Base-by-base conservation (phyloP, 1,140 invertebrate species). In the Zophobas atratus region DNA sequence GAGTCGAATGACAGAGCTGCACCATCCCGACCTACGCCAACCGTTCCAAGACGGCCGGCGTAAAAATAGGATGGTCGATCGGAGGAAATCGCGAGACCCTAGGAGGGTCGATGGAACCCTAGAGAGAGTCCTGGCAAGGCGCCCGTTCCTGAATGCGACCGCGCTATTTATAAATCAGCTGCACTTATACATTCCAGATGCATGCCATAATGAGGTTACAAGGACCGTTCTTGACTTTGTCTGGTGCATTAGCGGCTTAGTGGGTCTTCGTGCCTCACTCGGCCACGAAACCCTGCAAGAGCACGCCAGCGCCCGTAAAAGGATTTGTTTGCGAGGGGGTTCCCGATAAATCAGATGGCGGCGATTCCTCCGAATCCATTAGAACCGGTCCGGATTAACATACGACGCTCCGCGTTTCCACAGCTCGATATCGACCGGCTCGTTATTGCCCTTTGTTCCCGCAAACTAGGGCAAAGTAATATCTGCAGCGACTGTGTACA, bases 131-230 rank as follows among this genome's bases (percentile, higher is more conserved):
- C 60, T 67, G 60, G 60, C 60, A 67, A n/a, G 39, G 43, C 60
- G 60, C 60, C 60, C 60, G 39, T 20, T 38, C 4, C 57, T 63
- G 57, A 63, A 55, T 74, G 43, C 72, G 72, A 74, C 70, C 63
- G 57, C 5, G 51, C 32, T 76, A 75, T 79, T 79, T 79, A 79
- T 79, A 79, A 79, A 76, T 79, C 49, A 76, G 71, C 43, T 75
- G 77, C 43, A 73, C 57, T 77, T 75, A 80, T 57, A 78, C 74
- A 81, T 81, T 77, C 80, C 80, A 81, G 75, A 81, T 81, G 78
- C 70, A 79, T 76, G 75, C 80, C 20, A 81, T 79, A 81, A 81
- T 75, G 80, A 81, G 78, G 80, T 81, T 81, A 81, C 76, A 81
- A 76, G 77, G 80, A 77, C 63, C 77, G 80, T 56, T 79, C 80